phyloP scores from a whole-genome alignment of 2,888 invertebrate genomes.

The Anticlea derivata region DNA sequence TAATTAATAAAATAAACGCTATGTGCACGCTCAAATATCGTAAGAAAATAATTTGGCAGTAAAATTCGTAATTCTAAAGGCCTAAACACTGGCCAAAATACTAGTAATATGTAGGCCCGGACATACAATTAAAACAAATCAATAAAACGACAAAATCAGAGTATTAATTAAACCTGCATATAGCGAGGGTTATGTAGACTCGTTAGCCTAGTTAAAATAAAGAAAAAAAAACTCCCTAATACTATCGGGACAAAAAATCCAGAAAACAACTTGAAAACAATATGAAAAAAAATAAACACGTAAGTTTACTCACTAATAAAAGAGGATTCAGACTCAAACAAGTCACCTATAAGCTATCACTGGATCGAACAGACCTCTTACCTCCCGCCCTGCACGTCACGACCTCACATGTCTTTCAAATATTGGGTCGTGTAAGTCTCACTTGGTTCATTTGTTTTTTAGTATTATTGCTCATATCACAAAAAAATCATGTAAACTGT shows the following conservation, averaged over 20 bases:
- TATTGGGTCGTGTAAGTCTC: slow-evolving; percentile 62
- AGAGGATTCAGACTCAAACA: slow-evolving; percentile 78
- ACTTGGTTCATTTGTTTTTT: slow-evolving; percentile 67
- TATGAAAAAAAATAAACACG: slow-evolving; percentile 82
- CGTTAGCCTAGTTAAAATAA: slow-evolving; percentile 75
- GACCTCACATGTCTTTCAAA: slow-evolving; percentile 55
- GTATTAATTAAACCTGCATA: slow-evolving; percentile 79
- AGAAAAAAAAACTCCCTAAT: slow-evolving; percentile 83
- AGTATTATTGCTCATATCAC: slow-evolving; percentile 82
- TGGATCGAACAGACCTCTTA: slow-evolving; percentile 50
- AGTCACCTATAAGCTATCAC: slow-evolving; percentile 68
- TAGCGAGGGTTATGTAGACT: slow-evolving; percentile 74
- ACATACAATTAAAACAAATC: slow-evolving; percentile 78
- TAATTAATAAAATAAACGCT: slow-evolving; percentile 81
- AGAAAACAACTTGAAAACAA: slow-evolving; percentile 82
- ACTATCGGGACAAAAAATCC: slow-evolving; percentile 83
- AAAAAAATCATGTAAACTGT: slow-evolving; percentile 71
- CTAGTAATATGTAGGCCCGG: slow-evolving; percentile 81
- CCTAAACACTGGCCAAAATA: slow-evolving; percentile 81
- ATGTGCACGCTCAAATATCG: slow-evolving; percentile 83
- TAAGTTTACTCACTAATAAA: slow-evolving; percentile 82
- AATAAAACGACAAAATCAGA: slow-evolving; percentile 79
- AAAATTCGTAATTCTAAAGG: slow-evolving; percentile 83
- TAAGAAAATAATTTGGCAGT: slow-evolving; percentile 84
- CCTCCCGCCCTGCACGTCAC: slow-evolving; percentile 34